A percentile compares a stretch with the other conserved stretches of the same genome.
phyloP scores from a whole-genome alignment of 2,888 invertebrate genomes.

The Drosophila colorata region DNA sequence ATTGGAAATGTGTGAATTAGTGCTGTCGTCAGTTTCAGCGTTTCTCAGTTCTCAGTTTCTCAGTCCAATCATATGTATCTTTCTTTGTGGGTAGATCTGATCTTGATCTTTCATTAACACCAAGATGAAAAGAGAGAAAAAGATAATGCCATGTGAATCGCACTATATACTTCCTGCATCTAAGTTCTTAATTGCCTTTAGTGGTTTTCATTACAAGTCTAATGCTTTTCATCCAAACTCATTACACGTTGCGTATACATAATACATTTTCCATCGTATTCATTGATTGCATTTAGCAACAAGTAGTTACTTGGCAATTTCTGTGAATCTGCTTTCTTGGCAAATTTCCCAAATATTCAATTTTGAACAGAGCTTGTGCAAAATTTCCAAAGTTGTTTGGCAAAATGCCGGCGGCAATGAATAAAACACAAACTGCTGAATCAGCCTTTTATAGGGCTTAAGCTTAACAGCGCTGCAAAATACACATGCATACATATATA shows the following conservation, averaged over 20 bases:
- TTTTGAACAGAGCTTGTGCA: constrained; percentile 8
- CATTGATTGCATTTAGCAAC: constrained; percentile 15
- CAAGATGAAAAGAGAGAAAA: constrained; percentile 31
- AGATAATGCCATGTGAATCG: constrained; percentile 14
- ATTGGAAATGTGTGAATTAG: constrained; percentile 56
- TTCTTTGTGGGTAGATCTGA: constrained; percentile 31
- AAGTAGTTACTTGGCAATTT: constrained; percentile 16
- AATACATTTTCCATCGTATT: constrained; percentile 6
- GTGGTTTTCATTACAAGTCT: constrained; percentile 8
- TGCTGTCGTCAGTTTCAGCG: constrained; percentile 19
- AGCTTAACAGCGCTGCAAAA: constrained; percentile 17
- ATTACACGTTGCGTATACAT: constrained; percentile 18
- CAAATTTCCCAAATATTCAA: constrained; percentile 27
- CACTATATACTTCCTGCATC: constrained; percentile 41
- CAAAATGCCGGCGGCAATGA: constrained; percentile 33
- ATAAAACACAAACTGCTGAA: constrained; percentile 29
- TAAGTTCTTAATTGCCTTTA: constrained; percentile 31
- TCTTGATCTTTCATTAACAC: constrained; percentile 62
- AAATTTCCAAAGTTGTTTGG: constrained; percentile 25
- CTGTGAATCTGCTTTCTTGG: constrained; percentile 9
- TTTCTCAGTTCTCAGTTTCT: constrained; percentile 15
- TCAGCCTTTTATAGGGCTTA: constrained; percentile 24
- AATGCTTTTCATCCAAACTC: background rate
- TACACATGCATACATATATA: background rate
- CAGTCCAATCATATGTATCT: constrained; percentile 19